A percentile compares a stretch with the other conserved stretches of the same genome.
Conservation (phyloP, 2,797 vertebrate species). For the Chaenodraco wilsoni region DNA sequence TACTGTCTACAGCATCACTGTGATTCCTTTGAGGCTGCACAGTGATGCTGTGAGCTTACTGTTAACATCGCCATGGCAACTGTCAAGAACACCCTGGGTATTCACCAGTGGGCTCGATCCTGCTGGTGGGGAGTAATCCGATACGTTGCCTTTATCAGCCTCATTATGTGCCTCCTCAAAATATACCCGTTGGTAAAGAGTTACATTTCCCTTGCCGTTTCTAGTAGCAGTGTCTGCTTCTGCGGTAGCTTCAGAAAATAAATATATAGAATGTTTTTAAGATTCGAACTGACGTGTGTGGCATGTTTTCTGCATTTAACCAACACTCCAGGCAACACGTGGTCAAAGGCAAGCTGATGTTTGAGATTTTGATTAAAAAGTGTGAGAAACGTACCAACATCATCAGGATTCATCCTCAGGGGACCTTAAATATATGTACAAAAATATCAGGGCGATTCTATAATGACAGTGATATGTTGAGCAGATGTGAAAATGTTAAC, state of each 20-base stretch:
- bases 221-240: not conserved
- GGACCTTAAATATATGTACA: not conserved
- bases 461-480: not conserved
- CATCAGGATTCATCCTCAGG: not conserved
- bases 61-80: not conserved
- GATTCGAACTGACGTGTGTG: not conserved
- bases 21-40: not conserved
- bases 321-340: not conserved
- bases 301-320: not conserved
- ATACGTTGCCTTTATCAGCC: not conserved
- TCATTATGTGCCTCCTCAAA: not conserved
- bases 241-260: not conserved
- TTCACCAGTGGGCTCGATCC: not conserved
- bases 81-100: not conserved
- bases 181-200: not conserved
- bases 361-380: too few relatives aligned
- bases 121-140: not conserved
- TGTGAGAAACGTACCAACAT: too few relatives aligned
- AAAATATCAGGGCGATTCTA: not conserved
- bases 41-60: not conserved
- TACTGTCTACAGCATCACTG: not conserved
- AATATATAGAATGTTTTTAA: not conserved
- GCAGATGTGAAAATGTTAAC: not conserved
- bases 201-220: not conserved
- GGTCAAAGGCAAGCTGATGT: not conserved